Evolutionary conservation across 2,797 vertebrate species (phyloP).

Genomic region (Salmo trutta): DNA sequence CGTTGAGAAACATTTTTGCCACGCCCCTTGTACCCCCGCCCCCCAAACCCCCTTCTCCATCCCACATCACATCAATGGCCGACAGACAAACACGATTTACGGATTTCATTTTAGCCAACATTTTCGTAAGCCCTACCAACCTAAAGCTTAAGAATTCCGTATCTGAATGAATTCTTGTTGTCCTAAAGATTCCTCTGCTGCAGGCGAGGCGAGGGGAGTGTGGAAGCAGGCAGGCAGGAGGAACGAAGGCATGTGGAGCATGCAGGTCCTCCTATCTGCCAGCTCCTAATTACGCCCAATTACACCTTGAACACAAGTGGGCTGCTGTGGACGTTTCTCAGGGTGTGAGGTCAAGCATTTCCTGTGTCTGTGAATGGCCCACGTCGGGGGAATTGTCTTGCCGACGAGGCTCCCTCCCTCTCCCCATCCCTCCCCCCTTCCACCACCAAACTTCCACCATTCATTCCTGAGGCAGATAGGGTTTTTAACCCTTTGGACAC

Average conservation of each 20-base stretch:
- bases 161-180: conserved; percentile 63
- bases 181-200: conserved; percentile 47
- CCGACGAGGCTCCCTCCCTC: conserved; percentile 56
- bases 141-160: conserved; percentile 30
- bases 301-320: conserved; percentile 78
- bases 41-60: neutral
- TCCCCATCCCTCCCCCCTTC: conserved; percentile 39
- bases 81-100: conserved; percentile 12
- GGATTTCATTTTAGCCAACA: conserved; percentile 4
- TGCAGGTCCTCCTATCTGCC: conserved; percentile 60
- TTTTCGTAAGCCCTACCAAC: conserved; percentile 26
- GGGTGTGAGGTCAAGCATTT: conserved; percentile 80
- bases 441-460: conserved; percentile 58
- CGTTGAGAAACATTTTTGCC: conserved; percentile 2
- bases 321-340: conserved; percentile 73
- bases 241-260: conserved; percentile 55
- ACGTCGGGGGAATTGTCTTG: conserved; percentile 70
- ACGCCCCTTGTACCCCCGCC: neutral
- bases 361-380: conserved; percentile 75
- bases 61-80: conserved; percentile 53
- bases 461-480: conserved; percentile 59
- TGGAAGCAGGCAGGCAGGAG: conserved; percentile 38
- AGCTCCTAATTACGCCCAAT: conserved; percentile 77
- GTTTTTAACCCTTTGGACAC: conserved; percentile 63
- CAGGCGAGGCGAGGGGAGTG: conserved; percentile 11